Percentiles rank a stretch among this genome's conserved stretches.
phyloP scores from a whole-genome alignment of 2,113 vertebrate species.

The Nanorana parkeri region DNA sequence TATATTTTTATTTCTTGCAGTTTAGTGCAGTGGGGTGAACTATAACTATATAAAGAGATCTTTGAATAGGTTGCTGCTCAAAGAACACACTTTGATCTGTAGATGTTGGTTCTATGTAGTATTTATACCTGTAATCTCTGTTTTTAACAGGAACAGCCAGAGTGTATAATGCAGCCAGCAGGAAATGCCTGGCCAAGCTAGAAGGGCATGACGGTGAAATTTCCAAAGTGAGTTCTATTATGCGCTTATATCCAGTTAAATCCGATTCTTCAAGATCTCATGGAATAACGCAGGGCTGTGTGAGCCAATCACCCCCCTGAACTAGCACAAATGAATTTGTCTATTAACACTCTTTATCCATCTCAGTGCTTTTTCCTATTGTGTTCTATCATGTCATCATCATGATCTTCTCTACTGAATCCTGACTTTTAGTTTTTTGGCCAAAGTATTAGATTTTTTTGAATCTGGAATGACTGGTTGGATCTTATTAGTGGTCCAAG shows the following conservation, averaged over 20 bases:
- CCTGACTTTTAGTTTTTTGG: no score
- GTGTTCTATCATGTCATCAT: no score
- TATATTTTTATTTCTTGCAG: neutral
- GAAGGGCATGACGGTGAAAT: constrained; percentile 90
- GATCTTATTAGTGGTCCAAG: no score
- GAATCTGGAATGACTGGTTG: no score
- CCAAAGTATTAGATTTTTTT: no score
- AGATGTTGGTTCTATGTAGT: neutral
- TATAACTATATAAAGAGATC: neutral
- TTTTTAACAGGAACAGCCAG: constrained; percentile 81
- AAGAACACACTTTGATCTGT: neutral
- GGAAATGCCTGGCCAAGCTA: constrained; percentile 80
- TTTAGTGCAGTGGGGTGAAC: neutral
- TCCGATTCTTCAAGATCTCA: no score
- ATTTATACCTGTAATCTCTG: constrained; percentile 19
- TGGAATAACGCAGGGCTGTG: no score
- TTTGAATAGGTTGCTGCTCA: neutral
- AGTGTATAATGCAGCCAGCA: constrained; percentile 81
- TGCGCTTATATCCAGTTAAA: neutral
- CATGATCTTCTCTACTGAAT: no score
- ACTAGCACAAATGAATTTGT: no score
- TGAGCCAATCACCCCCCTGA: no score
- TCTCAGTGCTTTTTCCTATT: no score
- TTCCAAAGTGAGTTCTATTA: constrained; percentile 82
- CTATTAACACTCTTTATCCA: no score